Conservation (phyloP, 2,797 vertebrate species). For the Enteromius fasciolatus region DNA sequence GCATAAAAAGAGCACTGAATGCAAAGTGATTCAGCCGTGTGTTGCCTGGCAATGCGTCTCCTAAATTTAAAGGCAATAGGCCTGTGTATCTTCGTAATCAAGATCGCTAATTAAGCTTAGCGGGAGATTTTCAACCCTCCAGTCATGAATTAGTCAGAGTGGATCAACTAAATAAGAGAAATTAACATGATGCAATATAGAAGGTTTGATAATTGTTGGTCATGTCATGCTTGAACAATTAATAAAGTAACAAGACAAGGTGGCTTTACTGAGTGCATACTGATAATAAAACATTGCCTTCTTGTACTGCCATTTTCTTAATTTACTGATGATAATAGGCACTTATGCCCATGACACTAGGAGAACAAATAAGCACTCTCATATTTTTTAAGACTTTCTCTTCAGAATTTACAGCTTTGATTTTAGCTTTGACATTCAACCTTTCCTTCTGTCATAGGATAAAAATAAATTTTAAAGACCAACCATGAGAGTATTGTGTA, state of each 20-base stretch:
- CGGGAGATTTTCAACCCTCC: slow-evolving; percentile 2
- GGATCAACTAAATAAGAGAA: neutral
- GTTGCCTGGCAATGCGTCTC: neutral
- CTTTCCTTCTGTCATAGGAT: neutral
- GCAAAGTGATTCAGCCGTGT: neutral
- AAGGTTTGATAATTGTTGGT: neutral
- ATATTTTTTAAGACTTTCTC: neutral
- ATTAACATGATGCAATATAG: neutral
- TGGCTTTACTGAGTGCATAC: neutral
- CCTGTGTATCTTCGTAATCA: neutral
- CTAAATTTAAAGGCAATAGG: neutral
- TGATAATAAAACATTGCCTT: neutral
- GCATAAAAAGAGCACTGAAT: neutral
- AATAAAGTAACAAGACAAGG: neutral
- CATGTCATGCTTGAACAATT: neutral
- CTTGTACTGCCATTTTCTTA: neutral
- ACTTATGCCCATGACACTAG: too few species aligned
- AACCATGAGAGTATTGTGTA: neutral
- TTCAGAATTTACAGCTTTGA: neutral
- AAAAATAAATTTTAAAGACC: slow-evolving; percentile 13
- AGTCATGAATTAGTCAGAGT: slow-evolving; percentile 3
- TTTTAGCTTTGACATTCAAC: neutral
- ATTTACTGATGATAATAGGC: neutral
- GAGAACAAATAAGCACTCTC: neutral
- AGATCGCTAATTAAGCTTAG: slow-evolving; percentile 30